Conservation (phyloP, 2,797 vertebrate genomes). For the Enteromius unitaeniatus region DNA sequence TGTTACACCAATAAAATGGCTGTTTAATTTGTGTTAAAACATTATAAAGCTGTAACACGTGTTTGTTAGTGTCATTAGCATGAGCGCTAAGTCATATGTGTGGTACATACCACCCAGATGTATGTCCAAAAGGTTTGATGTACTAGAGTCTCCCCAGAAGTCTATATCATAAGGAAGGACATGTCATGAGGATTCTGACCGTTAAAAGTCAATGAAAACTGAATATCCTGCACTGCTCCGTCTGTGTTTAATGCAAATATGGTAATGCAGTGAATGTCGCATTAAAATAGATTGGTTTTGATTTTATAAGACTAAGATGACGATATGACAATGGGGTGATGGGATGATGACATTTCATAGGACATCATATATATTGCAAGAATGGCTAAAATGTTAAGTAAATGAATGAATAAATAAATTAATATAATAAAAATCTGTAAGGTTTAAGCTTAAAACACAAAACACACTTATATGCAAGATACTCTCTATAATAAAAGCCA, state of each 20-base stretch:
- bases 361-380: background rate
- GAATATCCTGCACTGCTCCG: background rate
- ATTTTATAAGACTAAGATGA: background rate
- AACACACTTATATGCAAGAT: background rate
- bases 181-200: constrained; percentile 77
- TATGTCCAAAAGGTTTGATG: constrained; percentile 88
- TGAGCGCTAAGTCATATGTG: background rate
- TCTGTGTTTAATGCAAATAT: background rate
- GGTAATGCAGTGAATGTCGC: background rate
- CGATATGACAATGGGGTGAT: too few species aligned
- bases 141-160: constrained; percentile 93
- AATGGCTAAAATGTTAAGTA: background rate
- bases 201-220: background rate
- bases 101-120: constrained; percentile 91
- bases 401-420: background rate
- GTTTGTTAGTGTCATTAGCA: constrained; percentile 22
- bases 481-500: background rate
- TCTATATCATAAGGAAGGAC: constrained; percentile 87
- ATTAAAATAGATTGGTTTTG: background rate
- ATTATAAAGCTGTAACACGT: background rate
- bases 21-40: background rate
- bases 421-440: background rate
- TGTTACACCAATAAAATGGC: background rate
- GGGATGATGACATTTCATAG: background rate
- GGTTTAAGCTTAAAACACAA: background rate